Evolutionary conservation across 2,113 vertebrate genomes (phyloP).

Genomic region (Centropus bengalensis): DNA sequence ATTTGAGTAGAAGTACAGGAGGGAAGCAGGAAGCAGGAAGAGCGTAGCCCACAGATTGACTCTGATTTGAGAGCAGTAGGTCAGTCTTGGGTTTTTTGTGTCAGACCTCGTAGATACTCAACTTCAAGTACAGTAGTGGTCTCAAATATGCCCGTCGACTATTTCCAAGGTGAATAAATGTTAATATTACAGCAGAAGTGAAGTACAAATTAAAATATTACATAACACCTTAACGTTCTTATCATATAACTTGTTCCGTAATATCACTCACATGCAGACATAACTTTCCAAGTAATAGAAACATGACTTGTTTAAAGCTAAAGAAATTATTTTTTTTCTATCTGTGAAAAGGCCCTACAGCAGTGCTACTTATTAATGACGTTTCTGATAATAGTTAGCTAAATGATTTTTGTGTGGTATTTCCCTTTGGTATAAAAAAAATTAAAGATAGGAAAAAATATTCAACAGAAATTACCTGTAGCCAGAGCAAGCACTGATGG

Average conservation of each 20-base stretch:
- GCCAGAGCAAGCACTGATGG: neutral
- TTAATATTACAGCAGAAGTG: neutral
- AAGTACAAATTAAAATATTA: neutral
- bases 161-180: neutral
- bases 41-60: neutral
- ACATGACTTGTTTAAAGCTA: neutral
- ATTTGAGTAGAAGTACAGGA: neutral
- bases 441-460: neutral
- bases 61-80: neutral
- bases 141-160: neutral
- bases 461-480: neutral
- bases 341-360: neutral
- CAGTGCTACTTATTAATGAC: neutral
- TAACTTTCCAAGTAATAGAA: neutral
- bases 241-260: neutral
- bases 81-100: too few relatives aligned
- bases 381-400: neutral
- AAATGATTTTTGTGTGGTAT: neutral
- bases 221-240: neutral
- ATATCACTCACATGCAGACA: neutral
- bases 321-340: neutral
- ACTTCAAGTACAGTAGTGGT: neutral
- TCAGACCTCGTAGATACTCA: neutral
- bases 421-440: neutral
- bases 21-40: accelerated